Evolutionary conservation across 2,113 vertebrate species (phyloP).

Genomic region (Limanda limanda): DNA sequence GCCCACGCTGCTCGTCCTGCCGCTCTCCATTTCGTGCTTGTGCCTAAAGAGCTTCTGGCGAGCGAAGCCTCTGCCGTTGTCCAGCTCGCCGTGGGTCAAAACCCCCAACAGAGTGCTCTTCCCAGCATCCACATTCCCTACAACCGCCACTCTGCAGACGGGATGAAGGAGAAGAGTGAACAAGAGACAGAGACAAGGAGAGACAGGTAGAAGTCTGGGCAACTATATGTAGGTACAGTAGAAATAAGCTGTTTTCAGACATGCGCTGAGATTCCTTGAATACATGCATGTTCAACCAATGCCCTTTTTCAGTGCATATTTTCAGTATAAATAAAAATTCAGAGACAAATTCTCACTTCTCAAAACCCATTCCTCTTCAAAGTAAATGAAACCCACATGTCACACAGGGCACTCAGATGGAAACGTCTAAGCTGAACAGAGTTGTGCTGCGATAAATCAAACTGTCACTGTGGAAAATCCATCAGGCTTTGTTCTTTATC

Average conservation of each 20-base stretch:
- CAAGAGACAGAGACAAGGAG: too few relatives aligned
- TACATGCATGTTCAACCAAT: not conserved
- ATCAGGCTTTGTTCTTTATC: not conserved
- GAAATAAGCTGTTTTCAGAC: too few relatives aligned
- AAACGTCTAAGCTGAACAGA: not conserved
- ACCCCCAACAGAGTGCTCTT: constrained; percentile 95
- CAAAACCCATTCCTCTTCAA: not conserved
- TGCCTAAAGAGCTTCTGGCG: constrained; percentile 97
- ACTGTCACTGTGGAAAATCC: not conserved
- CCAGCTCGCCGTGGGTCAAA: constrained; percentile 93
- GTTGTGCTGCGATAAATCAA: constrained; percentile 12
- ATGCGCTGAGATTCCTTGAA: not conserved
- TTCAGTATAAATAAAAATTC: not conserved
- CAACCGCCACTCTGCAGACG: constrained; percentile 90
- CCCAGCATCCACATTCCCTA: constrained; percentile 95
- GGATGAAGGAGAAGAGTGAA: not conserved
- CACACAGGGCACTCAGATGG: not conserved
- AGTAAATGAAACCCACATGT: not conserved
- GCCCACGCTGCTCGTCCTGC: constrained; percentile 95
- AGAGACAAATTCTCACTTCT: not conserved
- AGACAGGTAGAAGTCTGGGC: not conserved
- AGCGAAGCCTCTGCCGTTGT: constrained; percentile 95
- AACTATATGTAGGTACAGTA: not conserved
- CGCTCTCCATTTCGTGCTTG: constrained; percentile 96
- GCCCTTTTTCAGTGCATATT: not conserved